A percentile compares a stretch with the other conserved stretches of the same genome.
phyloP scores from a whole-genome alignment of 2,113 vertebrate genomes.

The Okapia johnstoni region DNA sequence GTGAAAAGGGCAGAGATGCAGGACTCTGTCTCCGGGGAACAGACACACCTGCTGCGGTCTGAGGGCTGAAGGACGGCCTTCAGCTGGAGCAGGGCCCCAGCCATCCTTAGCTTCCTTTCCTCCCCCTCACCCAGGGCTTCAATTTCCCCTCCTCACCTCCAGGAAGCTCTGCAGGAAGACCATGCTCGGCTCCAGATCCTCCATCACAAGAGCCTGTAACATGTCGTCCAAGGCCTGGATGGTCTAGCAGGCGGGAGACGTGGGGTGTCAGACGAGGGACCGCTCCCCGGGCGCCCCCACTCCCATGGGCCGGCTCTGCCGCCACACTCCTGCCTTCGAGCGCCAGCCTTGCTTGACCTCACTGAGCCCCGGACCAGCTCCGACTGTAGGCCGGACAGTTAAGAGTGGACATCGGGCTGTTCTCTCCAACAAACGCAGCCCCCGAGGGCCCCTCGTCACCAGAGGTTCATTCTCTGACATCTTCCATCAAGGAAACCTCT shows the following conservation, averaged over 20 bases:
- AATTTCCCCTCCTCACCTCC: conserved; percentile 34
- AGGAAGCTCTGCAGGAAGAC: conserved; percentile 11
- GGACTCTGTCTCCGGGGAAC: neutral
- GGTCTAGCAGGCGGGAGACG: neutral
- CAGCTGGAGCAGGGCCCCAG: fast-evolving
- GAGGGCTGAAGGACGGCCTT: neutral
- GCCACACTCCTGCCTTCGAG: fast-evolving
- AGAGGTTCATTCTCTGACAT: neutral
- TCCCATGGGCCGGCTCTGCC: fast-evolving
- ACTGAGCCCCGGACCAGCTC: neutral
- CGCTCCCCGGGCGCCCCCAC: neutral
- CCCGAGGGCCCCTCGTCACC: fast-evolving
- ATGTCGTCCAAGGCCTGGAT: conserved; percentile 61
- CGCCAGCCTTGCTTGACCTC: neutral
- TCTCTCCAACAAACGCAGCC: neutral
- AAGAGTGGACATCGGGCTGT: neutral
- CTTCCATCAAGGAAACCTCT: neutral
- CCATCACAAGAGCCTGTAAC: conserved; percentile 57
- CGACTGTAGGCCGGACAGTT: too few species aligned
- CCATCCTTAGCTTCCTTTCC: fast-evolving
- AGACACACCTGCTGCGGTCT: fast-evolving
- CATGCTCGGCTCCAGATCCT: conserved; percentile 16
- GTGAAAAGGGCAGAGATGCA: neutral
- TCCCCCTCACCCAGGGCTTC: neutral
- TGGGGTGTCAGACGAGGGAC: fast-evolving